Evolutionary conservation across 2,888 invertebrate species (phyloP).

Genomic region (Bimastos eiseni): DNA sequence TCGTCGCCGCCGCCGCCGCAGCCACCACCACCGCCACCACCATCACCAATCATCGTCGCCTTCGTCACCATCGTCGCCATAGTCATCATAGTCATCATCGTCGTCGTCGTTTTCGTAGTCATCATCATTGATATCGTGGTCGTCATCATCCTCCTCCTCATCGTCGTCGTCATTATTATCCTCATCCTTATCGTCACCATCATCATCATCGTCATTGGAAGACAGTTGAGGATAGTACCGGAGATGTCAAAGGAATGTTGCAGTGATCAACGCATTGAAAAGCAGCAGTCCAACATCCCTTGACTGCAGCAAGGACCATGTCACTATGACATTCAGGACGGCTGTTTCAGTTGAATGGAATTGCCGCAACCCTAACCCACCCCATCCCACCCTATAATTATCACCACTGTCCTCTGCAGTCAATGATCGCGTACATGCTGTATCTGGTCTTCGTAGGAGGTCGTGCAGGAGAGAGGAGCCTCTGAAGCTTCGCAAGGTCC

Average conservation of each 20-base stretch:
- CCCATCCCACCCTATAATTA: not conserved
- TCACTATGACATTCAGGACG: too few relatives aligned
- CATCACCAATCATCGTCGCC: too few relatives aligned
- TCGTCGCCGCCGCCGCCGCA: not conserved
- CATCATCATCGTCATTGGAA: not conserved
- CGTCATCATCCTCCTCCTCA: not conserved
- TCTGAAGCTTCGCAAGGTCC: conserved; percentile 53
- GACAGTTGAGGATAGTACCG: too few relatives aligned
- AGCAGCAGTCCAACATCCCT: too few relatives aligned
- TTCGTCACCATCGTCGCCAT: too few relatives aligned
- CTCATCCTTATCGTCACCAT: not conserved
- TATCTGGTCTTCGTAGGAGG: not conserved
- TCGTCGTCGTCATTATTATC: too few relatives aligned
- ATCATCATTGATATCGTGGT: not conserved
- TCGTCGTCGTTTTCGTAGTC: too few relatives aligned
- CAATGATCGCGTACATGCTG: not conserved
- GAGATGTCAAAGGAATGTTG: too few relatives aligned
- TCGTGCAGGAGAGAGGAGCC: conserved; percentile 10
- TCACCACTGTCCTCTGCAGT: not conserved
- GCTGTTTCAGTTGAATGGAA: too few relatives aligned
- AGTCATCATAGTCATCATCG: not conserved
- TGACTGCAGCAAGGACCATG: too few relatives aligned
- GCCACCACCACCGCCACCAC: not conserved
- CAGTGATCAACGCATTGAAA: too few relatives aligned
- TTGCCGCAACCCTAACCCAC: not conserved